Conservation (phyloP, 2,888 invertebrate genomes). For the Chrysomela aeneicollis region DNA sequence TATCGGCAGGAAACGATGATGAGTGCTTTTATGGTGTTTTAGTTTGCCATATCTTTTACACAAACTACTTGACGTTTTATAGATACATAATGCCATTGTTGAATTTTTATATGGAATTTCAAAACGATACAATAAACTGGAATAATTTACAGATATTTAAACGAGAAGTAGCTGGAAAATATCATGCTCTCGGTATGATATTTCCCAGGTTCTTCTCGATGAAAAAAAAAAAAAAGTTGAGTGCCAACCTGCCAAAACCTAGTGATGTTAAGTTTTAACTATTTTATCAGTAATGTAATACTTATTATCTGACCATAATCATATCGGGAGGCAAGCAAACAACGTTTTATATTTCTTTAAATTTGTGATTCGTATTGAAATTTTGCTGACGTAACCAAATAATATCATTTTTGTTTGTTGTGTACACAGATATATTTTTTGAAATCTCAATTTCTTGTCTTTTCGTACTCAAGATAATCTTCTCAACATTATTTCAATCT, state of each 20-base stretch:
- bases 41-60: slow-evolving; percentile 26
- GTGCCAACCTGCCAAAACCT: slow-evolving; percentile 60
- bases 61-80: slow-evolving; percentile 24
- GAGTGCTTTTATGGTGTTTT: slow-evolving; percentile 10
- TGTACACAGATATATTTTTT: too few species aligned
- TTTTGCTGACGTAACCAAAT: too few species aligned
- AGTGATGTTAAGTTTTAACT: slow-evolving; percentile 54
- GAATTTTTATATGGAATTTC: slow-evolving; percentile 21
- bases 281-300: slow-evolving; percentile 26
- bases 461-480: too few species aligned
- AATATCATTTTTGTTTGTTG: too few species aligned
- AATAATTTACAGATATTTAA: slow-evolving; percentile 55
- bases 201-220: slow-evolving; percentile 22
- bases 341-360: background rate
- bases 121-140: slow-evolving; percentile 42
- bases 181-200: background rate
- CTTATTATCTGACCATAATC: background rate
- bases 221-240: slow-evolving; percentile 52
- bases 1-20: too few species aligned
- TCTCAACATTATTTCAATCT: too few species aligned
- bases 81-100: slow-evolving; percentile 21
- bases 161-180: background rate
- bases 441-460: too few species aligned
- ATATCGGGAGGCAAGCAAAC: background rate
- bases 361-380: background rate